Evolutionary conservation across 2,113 vertebrate genomes (phyloP).

Genomic region (Irena cyanogastra): DNA sequence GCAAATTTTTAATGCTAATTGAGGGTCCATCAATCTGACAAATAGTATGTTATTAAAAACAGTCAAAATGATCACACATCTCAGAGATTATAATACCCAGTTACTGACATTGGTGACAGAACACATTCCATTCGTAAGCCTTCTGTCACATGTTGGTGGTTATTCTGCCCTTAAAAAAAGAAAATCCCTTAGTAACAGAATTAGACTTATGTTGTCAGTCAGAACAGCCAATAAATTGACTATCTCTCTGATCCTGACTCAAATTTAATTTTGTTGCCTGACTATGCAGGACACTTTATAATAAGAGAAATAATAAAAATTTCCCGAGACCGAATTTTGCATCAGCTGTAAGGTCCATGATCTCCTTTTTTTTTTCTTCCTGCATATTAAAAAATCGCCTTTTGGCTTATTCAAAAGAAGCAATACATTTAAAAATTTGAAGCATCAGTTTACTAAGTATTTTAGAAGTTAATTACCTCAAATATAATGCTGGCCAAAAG

Average conservation of each 20-base stretch:
- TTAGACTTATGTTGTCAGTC: neutral
- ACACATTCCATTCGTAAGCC: conserved; percentile 35
- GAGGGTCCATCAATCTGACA: neutral
- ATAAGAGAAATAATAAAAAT: neutral
- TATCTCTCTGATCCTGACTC: neutral
- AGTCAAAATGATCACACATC: conserved; percentile 18
- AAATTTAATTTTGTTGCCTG: conserved; percentile 1
- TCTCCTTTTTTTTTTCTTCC: neutral
- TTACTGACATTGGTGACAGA: conserved; percentile 24
- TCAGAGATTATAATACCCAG: neutral
- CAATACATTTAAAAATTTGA: neutral
- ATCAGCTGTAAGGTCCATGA: neutral
- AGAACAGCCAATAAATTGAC: neutral
- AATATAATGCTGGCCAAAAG: neutral
- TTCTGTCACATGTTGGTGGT: neutral
- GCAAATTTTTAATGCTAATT: neutral
- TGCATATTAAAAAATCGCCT: neutral
- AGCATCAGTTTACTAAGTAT: neutral
- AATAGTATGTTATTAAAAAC: neutral
- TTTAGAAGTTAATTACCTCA: neutral
- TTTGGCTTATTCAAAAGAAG: neutral
- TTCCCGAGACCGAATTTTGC: neutral
- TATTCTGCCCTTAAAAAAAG: neutral
- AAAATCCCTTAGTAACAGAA: neutral
- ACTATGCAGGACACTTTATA: neutral